Base-by-base conservation (phyloP, 2,888 invertebrate species). In the Megamerina dolium region DNA sequence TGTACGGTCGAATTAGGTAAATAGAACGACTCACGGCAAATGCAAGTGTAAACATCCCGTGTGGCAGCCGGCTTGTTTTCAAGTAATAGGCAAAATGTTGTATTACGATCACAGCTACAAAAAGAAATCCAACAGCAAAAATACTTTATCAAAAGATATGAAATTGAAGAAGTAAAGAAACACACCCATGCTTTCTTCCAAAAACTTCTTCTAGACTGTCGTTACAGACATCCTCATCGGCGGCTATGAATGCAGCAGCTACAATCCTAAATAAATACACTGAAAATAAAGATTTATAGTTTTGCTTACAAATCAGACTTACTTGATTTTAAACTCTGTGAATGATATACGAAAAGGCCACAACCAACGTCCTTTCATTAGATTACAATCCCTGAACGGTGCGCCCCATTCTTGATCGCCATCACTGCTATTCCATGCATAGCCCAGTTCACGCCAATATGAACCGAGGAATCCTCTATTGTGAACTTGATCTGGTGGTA, bases 171-270 rank as follows among this genome's bases (percentile, higher is more conserved):
- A 21, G 12, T 14, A 29, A 29, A 9, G 17, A 19, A 29, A 34
- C 46, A 47, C 45, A 83, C 62, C 75, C 75, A 60, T 81, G 78
- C n/a, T 74, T 74, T 19, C 80, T 80, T 23, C 81, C 82, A 56
- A 87, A 80, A 60, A 84, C 77, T 46, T 81, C 79, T 55, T 78
- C 74, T 66, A 84, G 77, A 20, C 76, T 74, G 47, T 80, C 78
- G 59, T 85, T 83, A 69, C 88, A 89, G 49, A 84, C 85, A 70
- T 87, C 76, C 52, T 85, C 74, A 48, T 82, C 74, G 63, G 67
- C 77, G 50, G 72, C 71, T 44, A 78, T 75, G 59, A 80, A 81
- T 9, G 81, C 70, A 26, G 80, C 80, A 4, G 80, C 79, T 19
- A 79, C 79, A 47, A 79, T 79, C 58, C 80, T 75, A 52, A 20